phyloP scores from a whole-genome alignment of 2,888 invertebrate species.

The Polyploca ridens region DNA sequence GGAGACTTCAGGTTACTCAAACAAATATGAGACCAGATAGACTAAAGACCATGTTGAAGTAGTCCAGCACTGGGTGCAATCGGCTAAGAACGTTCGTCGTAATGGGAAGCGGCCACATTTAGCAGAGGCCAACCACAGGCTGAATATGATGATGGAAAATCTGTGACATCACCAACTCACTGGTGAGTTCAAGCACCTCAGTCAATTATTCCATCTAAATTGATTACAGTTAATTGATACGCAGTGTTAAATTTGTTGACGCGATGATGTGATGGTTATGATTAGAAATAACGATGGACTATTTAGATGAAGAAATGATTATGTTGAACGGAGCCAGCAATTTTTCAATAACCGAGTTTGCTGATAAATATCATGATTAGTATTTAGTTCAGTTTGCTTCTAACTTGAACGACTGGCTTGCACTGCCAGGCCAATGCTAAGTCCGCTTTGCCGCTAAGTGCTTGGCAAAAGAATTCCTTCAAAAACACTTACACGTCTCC shows the following conservation, averaged over 20 bases:
- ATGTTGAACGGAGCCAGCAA: neutral
- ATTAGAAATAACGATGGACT: neutral
- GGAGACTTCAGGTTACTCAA: too few relatives aligned
- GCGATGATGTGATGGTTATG: conserved; percentile 1
- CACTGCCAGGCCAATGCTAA: too few relatives aligned
- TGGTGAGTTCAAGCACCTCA: neutral
- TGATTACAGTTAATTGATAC: neutral
- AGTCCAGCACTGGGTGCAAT: too few relatives aligned
- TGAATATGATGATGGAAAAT: neutral
- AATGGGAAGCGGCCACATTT: too few relatives aligned
- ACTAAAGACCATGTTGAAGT: too few relatives aligned
- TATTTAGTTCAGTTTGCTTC: too few relatives aligned
- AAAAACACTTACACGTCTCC: conserved; percentile 90
- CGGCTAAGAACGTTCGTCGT: too few relatives aligned
- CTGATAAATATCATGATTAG: too few relatives aligned
- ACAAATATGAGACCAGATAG: too few relatives aligned
- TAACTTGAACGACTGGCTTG: too few relatives aligned
- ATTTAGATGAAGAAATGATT: neutral
- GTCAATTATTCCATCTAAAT: neutral
- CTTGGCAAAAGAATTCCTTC: neutral
- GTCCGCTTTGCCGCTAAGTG: too few relatives aligned
- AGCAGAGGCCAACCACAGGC: neutral
- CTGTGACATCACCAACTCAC: neutral
- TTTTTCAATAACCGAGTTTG: neutral
- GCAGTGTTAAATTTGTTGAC: neutral